Base-by-base conservation (phyloP, 2,113 vertebrate species). In the Eretmochelys imbricata region DNA sequence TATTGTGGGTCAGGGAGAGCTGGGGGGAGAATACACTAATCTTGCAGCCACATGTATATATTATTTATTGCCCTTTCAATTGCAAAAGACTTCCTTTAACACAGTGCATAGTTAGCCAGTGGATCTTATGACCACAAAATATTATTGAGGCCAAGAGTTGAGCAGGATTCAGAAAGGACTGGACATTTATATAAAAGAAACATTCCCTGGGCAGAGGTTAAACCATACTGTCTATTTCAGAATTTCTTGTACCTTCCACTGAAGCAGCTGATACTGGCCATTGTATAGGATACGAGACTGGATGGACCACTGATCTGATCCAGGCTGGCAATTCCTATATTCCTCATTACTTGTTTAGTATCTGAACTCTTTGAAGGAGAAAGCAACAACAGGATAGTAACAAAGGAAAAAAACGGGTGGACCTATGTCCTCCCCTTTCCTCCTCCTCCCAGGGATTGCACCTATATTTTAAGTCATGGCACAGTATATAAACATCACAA, bases 251-350 rank as follows among this genome's bases (percentile, higher is more conserved):
- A 31, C 55, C 49, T 57, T 72, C 38, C n/a, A 27, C 42, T 31
- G 57, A 84, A 91, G 82, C 81, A 94, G 90, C 80, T 95, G 85
- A 25, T 94, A 81, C 85, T 88, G 89, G 48, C 50, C 72, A 29
- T 38, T 76, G 22, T 24, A 46, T 10, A 25, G 38, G 42, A 76
- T 16, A 46, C 72, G 27, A 27, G 3, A 27, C 72, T 76, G 72
- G 72, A 76, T 46, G 42, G 38, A 24, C 42, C 24, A 46, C 19
- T 46, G 22, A 42, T 76, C 20, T 46, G 72, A 46, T 27, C 72
- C 38, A 46, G 24, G 72, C 38, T 42, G 42, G 72, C 38, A 46
- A 46, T 22, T 46, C 69, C 20, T 76, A 12, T 46, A 13, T 76
- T 76, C 42, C 38, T 76, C 72, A 76, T 27, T 46, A 76, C 72